These are phyloP conservation scores for Catostomus latipinnis DNA, from an alignment of 2,797 vertebrate genomes.

Conservation along the genomic window DNA sequence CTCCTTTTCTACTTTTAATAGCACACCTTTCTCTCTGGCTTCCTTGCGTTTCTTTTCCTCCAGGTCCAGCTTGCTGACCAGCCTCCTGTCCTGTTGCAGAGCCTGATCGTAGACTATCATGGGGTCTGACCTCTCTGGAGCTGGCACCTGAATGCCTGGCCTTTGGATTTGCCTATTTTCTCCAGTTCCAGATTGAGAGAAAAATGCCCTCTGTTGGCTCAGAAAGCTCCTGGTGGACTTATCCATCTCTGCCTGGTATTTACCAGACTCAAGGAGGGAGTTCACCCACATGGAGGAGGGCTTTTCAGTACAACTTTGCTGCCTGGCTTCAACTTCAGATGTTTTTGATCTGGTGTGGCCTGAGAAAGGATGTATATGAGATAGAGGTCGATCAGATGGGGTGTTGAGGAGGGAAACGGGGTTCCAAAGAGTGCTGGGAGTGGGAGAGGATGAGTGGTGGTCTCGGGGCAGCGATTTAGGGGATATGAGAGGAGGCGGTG, in stretches of 20 bases:
- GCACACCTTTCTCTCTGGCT: constrained; percentile 90
- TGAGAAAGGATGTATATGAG: constrained; percentile 75
- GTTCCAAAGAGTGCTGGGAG: constrained; percentile 92
- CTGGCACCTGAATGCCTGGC: constrained; percentile 60
- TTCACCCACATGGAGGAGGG: constrained; percentile 75
- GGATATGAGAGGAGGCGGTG: constrained; percentile 94
- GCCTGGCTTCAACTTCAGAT: constrained; percentile 78
- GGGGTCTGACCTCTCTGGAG: constrained; percentile 75
- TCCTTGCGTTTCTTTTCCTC: constrained; percentile 91
- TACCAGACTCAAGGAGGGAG: constrained; percentile 71
- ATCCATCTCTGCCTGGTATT: constrained; percentile 90
- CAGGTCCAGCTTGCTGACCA: constrained; percentile 95
- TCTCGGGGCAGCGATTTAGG: constrained; percentile 87
- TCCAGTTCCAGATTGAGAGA: constrained; percentile 75
- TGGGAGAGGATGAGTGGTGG: constrained; percentile 67
- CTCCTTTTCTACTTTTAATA: too few species aligned
- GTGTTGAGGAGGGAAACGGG: constrained; percentile 90
- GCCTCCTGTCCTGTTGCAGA: constrained; percentile 89
- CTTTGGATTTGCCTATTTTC: constrained; percentile 71
- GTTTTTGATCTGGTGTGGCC: constrained; percentile 80
- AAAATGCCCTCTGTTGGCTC: constrained; percentile 85
- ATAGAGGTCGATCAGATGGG: constrained; percentile 75
- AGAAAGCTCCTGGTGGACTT: constrained; percentile 88
- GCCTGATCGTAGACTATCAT: constrained; percentile 90
- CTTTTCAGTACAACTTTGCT: constrained; percentile 83